These are phyloP conservation scores for Pantherophis guttatus DNA, from an alignment of 2,113 vertebrate species.

Conservation along the genomic window DNA sequence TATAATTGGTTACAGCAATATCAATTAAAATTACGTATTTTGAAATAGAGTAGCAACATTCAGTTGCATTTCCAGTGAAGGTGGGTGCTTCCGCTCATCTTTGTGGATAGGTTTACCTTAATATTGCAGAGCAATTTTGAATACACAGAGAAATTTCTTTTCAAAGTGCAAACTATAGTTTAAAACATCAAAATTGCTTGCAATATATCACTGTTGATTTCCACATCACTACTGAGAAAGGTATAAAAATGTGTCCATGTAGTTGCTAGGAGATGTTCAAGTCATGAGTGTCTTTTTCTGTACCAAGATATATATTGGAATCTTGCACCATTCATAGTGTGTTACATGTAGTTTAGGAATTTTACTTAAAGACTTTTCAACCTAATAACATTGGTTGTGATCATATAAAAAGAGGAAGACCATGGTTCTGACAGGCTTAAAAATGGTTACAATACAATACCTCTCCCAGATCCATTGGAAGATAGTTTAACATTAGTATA, in stretches of 20 bases:
- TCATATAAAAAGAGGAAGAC: background rate
- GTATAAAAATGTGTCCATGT: background rate
- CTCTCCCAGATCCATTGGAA: background rate
- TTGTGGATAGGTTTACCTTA: background rate
- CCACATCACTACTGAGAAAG: background rate
- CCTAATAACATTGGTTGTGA: background rate
- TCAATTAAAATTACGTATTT: background rate
- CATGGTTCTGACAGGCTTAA: background rate
- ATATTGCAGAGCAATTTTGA: background rate
- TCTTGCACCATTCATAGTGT: background rate
- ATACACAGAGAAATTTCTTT: background rate
- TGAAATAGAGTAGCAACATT: background rate
- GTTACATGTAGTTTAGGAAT: background rate
- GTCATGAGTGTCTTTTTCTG: background rate
- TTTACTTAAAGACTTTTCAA: background rate
- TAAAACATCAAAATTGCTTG: background rate
- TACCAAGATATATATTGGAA: background rate
- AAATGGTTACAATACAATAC: background rate
- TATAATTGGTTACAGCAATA: background rate
- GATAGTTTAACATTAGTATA: background rate
- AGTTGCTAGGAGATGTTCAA: background rate
- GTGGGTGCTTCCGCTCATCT: background rate
- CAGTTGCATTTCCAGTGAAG: background rate
- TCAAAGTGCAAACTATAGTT: background rate
- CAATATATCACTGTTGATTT: background rate